Evolutionary conservation across 2,797 vertebrate species (phyloP), one percentile per base, ranked within the genome.

Genomic region (Pyrocephalus nanus): DNA sequence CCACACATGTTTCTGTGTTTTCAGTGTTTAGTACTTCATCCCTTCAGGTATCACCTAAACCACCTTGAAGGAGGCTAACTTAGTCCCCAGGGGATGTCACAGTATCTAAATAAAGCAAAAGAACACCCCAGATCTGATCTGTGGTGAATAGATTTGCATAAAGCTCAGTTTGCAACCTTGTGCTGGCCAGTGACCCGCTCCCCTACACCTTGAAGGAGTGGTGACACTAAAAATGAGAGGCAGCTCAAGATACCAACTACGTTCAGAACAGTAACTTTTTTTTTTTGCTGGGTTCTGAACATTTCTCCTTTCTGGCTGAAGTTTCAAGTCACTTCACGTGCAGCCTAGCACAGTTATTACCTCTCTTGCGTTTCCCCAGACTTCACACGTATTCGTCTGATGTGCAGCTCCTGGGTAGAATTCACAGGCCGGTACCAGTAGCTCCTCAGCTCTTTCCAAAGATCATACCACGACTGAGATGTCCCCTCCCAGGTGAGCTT

Each of bases 301-400:
- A 16, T 51, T 42, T 42, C 73, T 29, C 42, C 27, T 27, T 67
- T 22, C 14, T 26, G 25, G 8, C 1, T 7, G 42, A n/a, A 4
- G 29, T 53, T 64, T 50, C 0, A 2, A 21, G 54, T 8, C 32
- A 50, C 18, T 15, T 34, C 16, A 32, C 4, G 0, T 0, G 15
- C 53, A 55, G 8, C 9, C 38, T 3, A 40, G 29, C 17, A 6
- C 38, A 36, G 4, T 4, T 15, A 90, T 98, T 97, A 99, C 99
- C 99, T 99, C 82, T 97, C 98, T 54, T 99, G 99, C 0, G 99
- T 99, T 80, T 99, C 99, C 71, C 99, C 99, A 25, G 98, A 98
- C 94, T 99, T 99, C 78, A 99, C 98, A 2, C 99, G 98, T 86
- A 99, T 99, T 27, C 99, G 98, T 2, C 99, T 97, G 83, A 99